Percentiles rank a stretch among this genome's conserved stretches.
Evolutionary conservation across 2,797 vertebrate species (phyloP).

Genomic region (Gambelia wislizenii): DNA sequence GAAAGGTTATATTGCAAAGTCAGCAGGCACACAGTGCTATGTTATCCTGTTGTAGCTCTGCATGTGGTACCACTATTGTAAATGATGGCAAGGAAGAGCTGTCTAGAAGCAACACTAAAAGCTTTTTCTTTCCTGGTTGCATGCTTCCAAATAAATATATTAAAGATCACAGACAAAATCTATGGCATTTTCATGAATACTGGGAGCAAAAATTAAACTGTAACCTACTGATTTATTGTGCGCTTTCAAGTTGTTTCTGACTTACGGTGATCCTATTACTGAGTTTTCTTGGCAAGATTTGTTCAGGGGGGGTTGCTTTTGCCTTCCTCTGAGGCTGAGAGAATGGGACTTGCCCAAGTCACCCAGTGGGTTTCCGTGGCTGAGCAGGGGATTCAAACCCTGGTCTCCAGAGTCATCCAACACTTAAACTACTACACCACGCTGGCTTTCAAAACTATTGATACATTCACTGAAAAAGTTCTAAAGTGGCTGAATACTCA

Average conservation of each 20-base stretch:
- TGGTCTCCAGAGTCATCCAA: no score
- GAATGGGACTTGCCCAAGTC: no score
- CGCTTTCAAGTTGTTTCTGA: no score
- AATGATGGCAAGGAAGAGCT: not conserved
- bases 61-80: not conserved
- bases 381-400: no score
- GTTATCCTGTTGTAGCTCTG: not conserved
- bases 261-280: no score
- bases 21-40: not conserved
- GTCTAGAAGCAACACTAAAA: not conserved
- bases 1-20: not conserved
- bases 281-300: no score
- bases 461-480: not conserved
- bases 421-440: no score
- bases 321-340: no score
- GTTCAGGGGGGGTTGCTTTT: no score
- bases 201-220: not conserved
- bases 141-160: not conserved
- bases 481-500: slow-evolving; percentile 71
- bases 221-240: not conserved
- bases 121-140: no score
- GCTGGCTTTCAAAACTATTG: no score
- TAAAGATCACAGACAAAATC: not conserved
- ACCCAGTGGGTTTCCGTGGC: no score
- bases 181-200: not conserved